phyloP scores from a whole-genome alignment of 2,797 vertebrate species.

The Hybognathus amarus region DNA sequence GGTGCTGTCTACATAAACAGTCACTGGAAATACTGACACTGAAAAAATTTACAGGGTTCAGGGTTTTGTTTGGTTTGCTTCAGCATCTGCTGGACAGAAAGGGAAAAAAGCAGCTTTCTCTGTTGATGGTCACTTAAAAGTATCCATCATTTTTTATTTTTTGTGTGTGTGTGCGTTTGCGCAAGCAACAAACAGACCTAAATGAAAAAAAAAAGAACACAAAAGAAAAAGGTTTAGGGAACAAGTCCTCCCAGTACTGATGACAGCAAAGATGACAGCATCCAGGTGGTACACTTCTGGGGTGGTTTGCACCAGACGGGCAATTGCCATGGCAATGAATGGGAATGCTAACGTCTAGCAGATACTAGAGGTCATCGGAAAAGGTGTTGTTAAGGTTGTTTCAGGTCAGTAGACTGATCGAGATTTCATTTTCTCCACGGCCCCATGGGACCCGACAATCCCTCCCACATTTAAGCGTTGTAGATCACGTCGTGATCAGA shows the following conservation, averaged over 20 bases:
- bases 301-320: not conserved
- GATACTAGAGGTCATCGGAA: not conserved
- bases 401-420: not conserved
- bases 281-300: not conserved
- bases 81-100: not conserved
- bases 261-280: not conserved
- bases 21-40: not conserved
- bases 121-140: not conserved
- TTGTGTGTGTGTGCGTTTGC: too few species aligned
- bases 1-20: not conserved
- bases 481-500: not conserved
- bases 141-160: not conserved
- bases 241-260: not conserved
- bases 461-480: not conserved
- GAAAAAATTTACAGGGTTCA: not conserved
- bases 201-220: not conserved
- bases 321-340: not conserved
- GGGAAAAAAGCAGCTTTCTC: not conserved
- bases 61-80: not conserved
- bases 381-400: slow-evolving; percentile 1
- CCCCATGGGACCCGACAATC: not conserved
- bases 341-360: not conserved
- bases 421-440: not conserved
- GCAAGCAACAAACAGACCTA: not conserved
- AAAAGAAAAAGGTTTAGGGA: not conserved